phyloP scores from a whole-genome alignment of 2,797 vertebrate genomes.

The Emydoidea blandingii region DNA sequence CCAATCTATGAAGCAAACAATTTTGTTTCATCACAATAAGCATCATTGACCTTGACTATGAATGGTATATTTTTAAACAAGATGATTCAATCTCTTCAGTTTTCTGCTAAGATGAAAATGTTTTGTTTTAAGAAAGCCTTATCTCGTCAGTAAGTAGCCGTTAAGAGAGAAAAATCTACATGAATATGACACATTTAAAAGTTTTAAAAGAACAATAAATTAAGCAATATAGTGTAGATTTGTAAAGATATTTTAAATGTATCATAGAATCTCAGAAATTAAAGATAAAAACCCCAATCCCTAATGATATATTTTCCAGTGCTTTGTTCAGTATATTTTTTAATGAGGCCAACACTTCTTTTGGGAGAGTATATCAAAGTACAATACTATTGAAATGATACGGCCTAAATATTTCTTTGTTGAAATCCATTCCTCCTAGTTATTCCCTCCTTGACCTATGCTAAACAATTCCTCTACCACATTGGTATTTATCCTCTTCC shows the following conservation, averaged over 20 bases:
- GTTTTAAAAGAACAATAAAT: slow-evolving; percentile 30
- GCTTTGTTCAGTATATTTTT: not conserved
- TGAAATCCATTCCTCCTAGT: not conserved
- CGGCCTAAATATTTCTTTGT: not conserved
- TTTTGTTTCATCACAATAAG: slow-evolving; percentile 75
- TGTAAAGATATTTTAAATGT: slow-evolving; percentile 26
- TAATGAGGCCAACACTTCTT: not conserved
- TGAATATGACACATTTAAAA: not conserved
- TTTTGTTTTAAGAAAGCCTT: slow-evolving; percentile 68
- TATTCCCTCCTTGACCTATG: not conserved
- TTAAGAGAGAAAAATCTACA: slow-evolving; percentile 29
- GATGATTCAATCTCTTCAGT: slow-evolving; percentile 70
- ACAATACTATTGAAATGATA: not conserved
- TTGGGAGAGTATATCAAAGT: not conserved
- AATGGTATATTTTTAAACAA: slow-evolving; percentile 75
- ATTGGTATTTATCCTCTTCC: not conserved
- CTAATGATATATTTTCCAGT: not conserved
- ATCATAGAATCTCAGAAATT: not conserved
- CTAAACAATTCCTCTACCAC: not conserved
- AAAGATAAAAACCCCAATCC: not conserved
- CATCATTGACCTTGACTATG: slow-evolving; percentile 74
- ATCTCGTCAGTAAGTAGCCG: slow-evolving; percentile 54
- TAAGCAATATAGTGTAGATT: slow-evolving; percentile 25
- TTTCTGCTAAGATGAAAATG: slow-evolving; percentile 64
- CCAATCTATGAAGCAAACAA: slow-evolving; percentile 58